Base-by-base conservation (phyloP, 2,797 vertebrate species). In the Poeciliopsis turneri region DNA sequence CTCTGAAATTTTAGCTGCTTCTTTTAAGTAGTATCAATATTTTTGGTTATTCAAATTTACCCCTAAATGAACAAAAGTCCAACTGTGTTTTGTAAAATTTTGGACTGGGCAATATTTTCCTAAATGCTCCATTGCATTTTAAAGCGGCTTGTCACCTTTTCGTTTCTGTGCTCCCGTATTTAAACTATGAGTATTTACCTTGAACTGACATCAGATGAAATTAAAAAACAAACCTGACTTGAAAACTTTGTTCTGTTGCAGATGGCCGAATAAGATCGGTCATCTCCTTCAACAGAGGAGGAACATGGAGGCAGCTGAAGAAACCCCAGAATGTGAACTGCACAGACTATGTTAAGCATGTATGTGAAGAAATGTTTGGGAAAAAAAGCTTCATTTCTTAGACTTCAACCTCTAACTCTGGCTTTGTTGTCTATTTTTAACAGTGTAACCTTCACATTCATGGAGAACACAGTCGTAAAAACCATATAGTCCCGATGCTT, bases 371-470 rank as follows among this genome's bases (percentile, higher is more conserved):
- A 39, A 74, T 4, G 2, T 41, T 15, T 6, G 16, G 16, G 5
- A 13, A 5, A 25, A 25, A 41, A 13, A 20, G 3, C 20, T 68
- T 68, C 5, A 41, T 41, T 25, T 41, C 11, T 41, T 13, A 20
- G 28, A 39, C 7, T 41, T 68, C 16, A 25, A 13, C 13, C 41
- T 68, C 64, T 68, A 68, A 68, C 64, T 41, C 36, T 41, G 64
- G 11, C 0, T 25, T 68, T 25, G 36, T 25, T 68, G 0, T 16
- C 28, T 81, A 55, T 84, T 53, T 82, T 66, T 81, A n/a, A 84
- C 85, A 97, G 96, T 97, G 96, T 83, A 95, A 95, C 80, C 93
- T 97, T 64, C 96, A 97, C 46, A 95, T 97, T 64, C 96, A 96
- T 0, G 96, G 96, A 46, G 95, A 96, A 57, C 95, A 96, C 89